A percentile compares a stretch with the other conserved stretches of the same genome.
These are phyloP conservation scores for Muscicapa adusta DNA, from an alignment of 2,113 vertebrate species.

Conservation along the genomic window DNA sequence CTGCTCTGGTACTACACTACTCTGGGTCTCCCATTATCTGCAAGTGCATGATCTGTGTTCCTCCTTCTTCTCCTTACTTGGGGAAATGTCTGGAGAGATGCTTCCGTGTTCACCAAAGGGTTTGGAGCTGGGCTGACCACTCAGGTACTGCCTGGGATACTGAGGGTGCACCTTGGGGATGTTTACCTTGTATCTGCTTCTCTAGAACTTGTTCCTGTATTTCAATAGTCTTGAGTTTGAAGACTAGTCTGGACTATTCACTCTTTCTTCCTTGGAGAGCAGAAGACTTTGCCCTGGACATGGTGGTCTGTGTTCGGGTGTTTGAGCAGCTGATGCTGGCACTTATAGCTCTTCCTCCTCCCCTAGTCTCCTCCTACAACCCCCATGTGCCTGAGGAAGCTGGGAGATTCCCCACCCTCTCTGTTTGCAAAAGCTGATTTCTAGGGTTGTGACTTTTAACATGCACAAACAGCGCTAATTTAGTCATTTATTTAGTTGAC, in stretches of 20 bases:
- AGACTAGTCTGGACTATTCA: neutral
- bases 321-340: neutral
- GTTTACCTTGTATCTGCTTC: neutral
- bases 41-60: neutral
- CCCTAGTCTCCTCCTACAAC: neutral
- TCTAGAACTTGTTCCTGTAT: neutral
- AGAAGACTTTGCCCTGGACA: neutral
- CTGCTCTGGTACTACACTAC: neutral
- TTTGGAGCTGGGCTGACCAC: neutral
- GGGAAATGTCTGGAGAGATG: neutral
- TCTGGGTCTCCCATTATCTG: neutral
- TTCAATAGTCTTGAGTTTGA: neutral
- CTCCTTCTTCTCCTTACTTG: neutral
- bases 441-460: conserved; percentile 55
- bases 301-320: neutral
- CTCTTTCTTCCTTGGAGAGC: neutral
- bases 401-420: neutral
- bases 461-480: conserved; percentile 63
- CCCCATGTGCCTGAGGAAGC: neutral
- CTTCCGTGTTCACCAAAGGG: neutral
- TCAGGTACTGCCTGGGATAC: neutral
- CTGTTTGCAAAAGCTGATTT: neutral
- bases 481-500: conserved; percentile 73
- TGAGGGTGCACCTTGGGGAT: neutral
- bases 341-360: neutral